Percentiles rank a stretch among this genome's conserved stretches.
phyloP scores from a whole-genome alignment of 2,113 vertebrate species.

The Tringa solitaria region DNA sequence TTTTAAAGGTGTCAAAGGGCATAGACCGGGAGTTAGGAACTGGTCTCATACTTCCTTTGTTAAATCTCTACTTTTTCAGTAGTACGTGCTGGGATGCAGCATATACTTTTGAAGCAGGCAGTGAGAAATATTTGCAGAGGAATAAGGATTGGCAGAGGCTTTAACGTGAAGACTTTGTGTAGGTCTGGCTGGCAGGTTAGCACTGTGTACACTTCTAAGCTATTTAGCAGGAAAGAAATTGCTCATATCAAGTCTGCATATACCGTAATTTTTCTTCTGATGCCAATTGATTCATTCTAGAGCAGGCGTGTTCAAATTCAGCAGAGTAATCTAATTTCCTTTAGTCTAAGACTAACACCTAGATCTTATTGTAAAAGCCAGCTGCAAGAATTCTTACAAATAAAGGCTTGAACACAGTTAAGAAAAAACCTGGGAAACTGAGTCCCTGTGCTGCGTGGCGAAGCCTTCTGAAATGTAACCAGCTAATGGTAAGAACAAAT shows the following conservation, averaged over 20 bases:
- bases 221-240: not conserved
- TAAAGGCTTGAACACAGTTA: not conserved
- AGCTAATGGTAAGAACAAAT: not conserved
- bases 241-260: not conserved
- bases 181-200: not conserved
- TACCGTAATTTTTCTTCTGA: not conserved
- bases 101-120: not conserved
- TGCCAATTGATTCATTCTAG: not conserved
- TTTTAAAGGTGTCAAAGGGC: not conserved
- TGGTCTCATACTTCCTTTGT: not conserved
- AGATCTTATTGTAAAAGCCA: not conserved
- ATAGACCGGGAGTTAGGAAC: not conserved
- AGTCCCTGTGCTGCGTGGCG: not conserved
- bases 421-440: not conserved
- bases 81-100: not conserved
- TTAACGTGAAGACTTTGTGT: not conserved
- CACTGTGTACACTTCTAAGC: not conserved
- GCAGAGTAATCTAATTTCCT: not conserved
- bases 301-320: not conserved
- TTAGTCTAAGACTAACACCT: not conserved
- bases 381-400: not conserved
- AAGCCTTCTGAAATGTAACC: not conserved
- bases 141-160: not conserved
- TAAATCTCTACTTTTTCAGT: not conserved
- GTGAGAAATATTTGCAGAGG: not conserved